Base-by-base conservation (phyloP, 2,888 invertebrate genomes). In the Limnephilus auricula region DNA sequence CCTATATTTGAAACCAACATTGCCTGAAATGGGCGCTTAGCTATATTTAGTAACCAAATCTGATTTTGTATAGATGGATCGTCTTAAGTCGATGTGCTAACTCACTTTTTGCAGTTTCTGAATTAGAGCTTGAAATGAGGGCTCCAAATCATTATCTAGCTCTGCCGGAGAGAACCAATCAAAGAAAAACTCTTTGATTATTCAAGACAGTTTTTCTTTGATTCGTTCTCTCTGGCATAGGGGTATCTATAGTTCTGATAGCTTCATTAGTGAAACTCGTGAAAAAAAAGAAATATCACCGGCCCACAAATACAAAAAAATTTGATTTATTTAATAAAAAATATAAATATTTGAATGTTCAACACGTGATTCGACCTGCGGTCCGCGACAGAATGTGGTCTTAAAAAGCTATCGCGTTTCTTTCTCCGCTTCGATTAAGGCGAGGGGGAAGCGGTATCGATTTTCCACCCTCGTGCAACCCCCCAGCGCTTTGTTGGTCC, bases 401-500 rank as follows among this genome's bases (percentile, higher is more conserved):
- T 65, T 65, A 65, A 65, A 65, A 65, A 65, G 65, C 65, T 65
- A 65, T 65, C 65, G 65, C 65, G 65, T 65, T 65, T 65, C 65
- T 65, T 65, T 65, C 65, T 65, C 25, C 65, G 65, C 65, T 65
- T 65, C 65, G 65, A 65, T 65, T 65, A 65, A 65, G 65, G 65
- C 65, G 65, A 65, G 9, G 65, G 65, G 65, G 65, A n/a, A n/a
- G 9, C 65, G 65, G 6, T 65, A 65, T 65, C 65, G 65, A 65
- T 65, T 65, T 65, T 65, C 65, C 65, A 65, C 82, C 34, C 32
- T 82, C 82, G 82, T 82, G 82, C 82, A 34, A 82, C 34, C 82
- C 82, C 25, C 82, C 34, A 37, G 82, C 82, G 34, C 82, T 82
- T 82, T 82, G 34, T 34, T 82, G 82, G 82, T 82, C 34, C 82